Evolutionary conservation across 2,113 vertebrate genomes (phyloP).

Genomic region (Siniperca chuatsi): DNA sequence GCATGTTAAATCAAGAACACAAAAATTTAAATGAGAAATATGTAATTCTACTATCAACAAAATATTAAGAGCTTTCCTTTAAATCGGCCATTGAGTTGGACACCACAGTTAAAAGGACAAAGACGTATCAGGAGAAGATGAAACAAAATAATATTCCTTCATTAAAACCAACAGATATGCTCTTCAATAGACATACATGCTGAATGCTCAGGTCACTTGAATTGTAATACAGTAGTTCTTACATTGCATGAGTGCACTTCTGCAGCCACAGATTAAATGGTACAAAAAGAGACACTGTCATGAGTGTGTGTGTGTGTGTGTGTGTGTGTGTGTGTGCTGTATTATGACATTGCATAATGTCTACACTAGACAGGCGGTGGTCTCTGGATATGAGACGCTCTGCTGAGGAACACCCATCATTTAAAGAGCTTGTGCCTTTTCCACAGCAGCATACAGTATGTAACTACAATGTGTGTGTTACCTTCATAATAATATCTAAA

Average conservation of each 20-base stretch:
- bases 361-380: constrained; percentile 58
- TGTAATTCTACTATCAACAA: constrained; percentile 33
- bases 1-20: constrained; percentile 79
- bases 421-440: constrained; percentile 68
- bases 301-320: constrained; percentile 33
- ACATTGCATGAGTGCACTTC: constrained; percentile 69
- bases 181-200: constrained; percentile 44
- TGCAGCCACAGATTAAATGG: constrained; percentile 57
- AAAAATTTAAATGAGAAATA: constrained; percentile 27
- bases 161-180: constrained; percentile 59
- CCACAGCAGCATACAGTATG: constrained; percentile 68
- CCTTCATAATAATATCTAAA: constrained; percentile 51
- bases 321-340: constrained; percentile 47
- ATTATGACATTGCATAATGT: constrained; percentile 72
- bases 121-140: constrained; percentile 5
- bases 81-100: constrained; percentile 22
- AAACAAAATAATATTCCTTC: constrained; percentile 50
- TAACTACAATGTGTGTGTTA: constrained; percentile 59
- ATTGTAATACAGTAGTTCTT: constrained; percentile 74
- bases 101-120: constrained; percentile 24
- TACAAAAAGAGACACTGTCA: constrained; percentile 57
- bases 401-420: constrained; percentile 55
- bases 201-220: constrained; percentile 71
- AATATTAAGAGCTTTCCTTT: constrained; percentile 46
- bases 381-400: constrained; percentile 51